Evolutionary conservation across 1,140 invertebrate species (phyloP).

Genomic region (Musca vetustissima): DNA sequence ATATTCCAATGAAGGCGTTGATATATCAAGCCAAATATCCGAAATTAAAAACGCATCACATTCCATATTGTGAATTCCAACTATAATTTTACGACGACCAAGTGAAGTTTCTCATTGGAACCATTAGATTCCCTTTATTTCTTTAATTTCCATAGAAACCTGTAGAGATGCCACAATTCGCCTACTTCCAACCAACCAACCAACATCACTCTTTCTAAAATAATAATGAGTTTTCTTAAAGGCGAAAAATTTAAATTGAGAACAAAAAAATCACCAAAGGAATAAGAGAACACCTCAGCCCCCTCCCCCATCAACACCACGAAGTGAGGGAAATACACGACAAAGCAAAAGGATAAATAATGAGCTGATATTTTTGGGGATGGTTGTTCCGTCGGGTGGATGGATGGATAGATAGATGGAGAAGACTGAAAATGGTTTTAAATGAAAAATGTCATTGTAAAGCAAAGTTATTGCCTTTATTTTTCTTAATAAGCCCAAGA

Average conservation of each 20-base stretch:
- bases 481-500: slow-evolving; percentile 17
- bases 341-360: no score
- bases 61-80: no score
- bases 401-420: neutral
- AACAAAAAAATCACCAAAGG: neutral
- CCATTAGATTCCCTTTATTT: no score
- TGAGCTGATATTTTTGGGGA: neutral
- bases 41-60: no score
- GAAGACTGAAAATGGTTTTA: neutral
- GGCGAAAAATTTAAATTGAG: neutral
- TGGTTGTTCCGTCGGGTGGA: neutral
- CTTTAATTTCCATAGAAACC: no score
- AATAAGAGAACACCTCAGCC: neutral
- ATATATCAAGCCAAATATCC: no score
- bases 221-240: slow-evolving; percentile 12
- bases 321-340: neutral
- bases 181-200: no score
- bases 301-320: no score
- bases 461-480: slow-evolving; percentile 15
- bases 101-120: no score
- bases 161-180: no score
- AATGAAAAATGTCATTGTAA: slow-evolving; percentile 19
- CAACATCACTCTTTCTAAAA: neutral
- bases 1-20: no score
- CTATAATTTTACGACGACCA: no score